Base-by-base conservation (phyloP, 2,888 invertebrate genomes). In the Heteropelma amictum region DNA sequence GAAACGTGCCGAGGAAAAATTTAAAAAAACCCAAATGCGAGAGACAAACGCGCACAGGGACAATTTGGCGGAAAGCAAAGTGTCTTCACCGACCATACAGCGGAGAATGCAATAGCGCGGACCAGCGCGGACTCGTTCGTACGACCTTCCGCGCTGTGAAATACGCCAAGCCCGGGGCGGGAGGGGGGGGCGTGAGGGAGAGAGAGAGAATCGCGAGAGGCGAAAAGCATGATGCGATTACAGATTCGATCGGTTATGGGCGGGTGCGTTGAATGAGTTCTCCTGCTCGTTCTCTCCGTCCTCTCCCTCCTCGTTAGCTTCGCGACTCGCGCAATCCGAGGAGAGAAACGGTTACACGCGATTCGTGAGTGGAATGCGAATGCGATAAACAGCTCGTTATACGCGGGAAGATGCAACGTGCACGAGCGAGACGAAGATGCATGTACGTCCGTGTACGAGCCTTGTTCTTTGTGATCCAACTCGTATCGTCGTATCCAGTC, bases 341-440 rank as follows among this genome's bases (percentile, higher is more conserved):
- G 72, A 73, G 74, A 69, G 67, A 79, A 78, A 79, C 77, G 75
- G 79, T 78, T 79, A 79, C 76, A 64, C 73, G 72, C 35, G 71
- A 67, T 79, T 76, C 77, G 77, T 76, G 79, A 45, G n/a, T 35
- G 45, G 79, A 77, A 79, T 76, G 45, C 69, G 42, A 69, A 72
- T 70, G 40, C 67, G 47, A 60, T 54, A 28, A 63, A 42, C 54
- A 54, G 64, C 30, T 38, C 38, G 42, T n/a, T n/a, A n/a, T n/a
- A n/a, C n/a, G n/a, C n/a, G n/a, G n/a, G n/a, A n/a, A n/a, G 42
- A 38, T 19, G 19, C 30, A 14, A 23, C 14, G 10, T 12, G 21
- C 28, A 12, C n/a, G 58, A 72, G 61, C 17, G 10, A 64, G 42
- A 68, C 14, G 23, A 45, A 38, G 42, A 47, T 30, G 45, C 21